These are phyloP conservation scores for Drosophila chauvacae DNA, from an alignment of 1,140 invertebrate species.

Conservation along the genomic window DNA sequence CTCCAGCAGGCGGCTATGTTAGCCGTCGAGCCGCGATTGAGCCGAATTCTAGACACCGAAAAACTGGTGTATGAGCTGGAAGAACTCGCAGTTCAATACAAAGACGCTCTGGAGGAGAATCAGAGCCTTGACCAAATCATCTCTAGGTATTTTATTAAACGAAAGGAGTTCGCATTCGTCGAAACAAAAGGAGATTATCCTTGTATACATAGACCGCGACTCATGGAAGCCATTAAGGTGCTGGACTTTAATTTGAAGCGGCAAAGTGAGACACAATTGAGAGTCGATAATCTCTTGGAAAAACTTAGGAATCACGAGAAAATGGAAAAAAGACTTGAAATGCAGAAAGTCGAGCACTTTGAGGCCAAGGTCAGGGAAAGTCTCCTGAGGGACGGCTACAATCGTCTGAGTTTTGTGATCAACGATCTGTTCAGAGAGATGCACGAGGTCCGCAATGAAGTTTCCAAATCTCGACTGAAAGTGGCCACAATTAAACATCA, in stretches of 20 bases:
- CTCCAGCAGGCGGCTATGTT: not conserved
- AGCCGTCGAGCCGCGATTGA: not conserved
- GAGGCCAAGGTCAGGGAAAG: slow-evolving; percentile 10
- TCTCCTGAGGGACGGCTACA: slow-evolving; percentile 12
- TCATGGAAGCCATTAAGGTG: not conserved
- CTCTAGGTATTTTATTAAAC: slow-evolving; percentile 10
- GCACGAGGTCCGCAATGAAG: slow-evolving; percentile 18
- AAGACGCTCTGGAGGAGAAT: not conserved
- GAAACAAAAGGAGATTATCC: not conserved
- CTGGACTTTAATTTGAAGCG: slow-evolving; percentile 23
- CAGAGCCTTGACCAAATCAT: not conserved
- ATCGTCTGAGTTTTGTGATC: not conserved
- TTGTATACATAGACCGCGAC: not conserved
- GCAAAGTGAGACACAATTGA: not conserved
- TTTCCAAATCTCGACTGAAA: slow-evolving; percentile 9
- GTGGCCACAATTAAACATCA: slow-evolving; percentile 31
- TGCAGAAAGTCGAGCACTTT: not conserved
- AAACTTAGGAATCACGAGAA: not conserved
- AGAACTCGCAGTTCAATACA: not conserved
- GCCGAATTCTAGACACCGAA: slow-evolving; percentile 9
- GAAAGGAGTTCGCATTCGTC: slow-evolving; percentile 4
- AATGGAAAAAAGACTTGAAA: accelerated
- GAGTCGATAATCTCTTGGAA: not conserved
- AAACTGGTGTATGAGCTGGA: slow-evolving; percentile 19
- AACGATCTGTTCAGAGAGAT: slow-evolving; percentile 2